These are phyloP conservation scores for Mormyrus hasselquistii DNA, from an alignment of 2,797 vertebrate genomes.

Conservation along the genomic window DNA sequence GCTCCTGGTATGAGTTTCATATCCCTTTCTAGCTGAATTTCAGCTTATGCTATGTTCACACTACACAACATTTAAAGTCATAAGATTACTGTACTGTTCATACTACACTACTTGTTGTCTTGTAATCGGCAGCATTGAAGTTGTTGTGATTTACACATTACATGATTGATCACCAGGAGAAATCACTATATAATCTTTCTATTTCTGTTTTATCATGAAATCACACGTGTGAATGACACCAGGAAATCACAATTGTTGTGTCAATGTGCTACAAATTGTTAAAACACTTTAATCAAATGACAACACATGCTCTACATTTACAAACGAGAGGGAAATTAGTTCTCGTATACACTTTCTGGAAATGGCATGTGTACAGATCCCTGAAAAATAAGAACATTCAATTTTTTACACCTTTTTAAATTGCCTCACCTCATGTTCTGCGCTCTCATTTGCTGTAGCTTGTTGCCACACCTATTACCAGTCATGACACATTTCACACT, in stretches of 20 bases:
- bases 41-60: neutral
- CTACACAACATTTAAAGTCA: neutral
- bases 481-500: neutral
- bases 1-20: conserved; percentile 48
- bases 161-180: neutral
- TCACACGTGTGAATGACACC: neutral
- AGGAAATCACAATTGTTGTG: neutral
- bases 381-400: neutral
- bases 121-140: neutral
- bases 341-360: neutral
- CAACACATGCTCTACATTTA: neutral
- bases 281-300: neutral
- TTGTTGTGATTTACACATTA: neutral
- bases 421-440: neutral
- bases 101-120: neutral
- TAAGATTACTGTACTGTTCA: neutral
- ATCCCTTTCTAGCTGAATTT: conserved; percentile 22
- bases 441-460: neutral
- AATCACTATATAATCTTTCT: neutral
- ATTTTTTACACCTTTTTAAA: neutral
- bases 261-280: neutral
- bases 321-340: neutral
- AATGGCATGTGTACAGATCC: neutral
- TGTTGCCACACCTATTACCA: neutral
- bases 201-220: neutral